A percentile compares a stretch with the other conserved stretches of the same genome.
Evolutionary conservation across 2,113 vertebrate genomes (phyloP).

Genomic region (Scolopax mira): DNA sequence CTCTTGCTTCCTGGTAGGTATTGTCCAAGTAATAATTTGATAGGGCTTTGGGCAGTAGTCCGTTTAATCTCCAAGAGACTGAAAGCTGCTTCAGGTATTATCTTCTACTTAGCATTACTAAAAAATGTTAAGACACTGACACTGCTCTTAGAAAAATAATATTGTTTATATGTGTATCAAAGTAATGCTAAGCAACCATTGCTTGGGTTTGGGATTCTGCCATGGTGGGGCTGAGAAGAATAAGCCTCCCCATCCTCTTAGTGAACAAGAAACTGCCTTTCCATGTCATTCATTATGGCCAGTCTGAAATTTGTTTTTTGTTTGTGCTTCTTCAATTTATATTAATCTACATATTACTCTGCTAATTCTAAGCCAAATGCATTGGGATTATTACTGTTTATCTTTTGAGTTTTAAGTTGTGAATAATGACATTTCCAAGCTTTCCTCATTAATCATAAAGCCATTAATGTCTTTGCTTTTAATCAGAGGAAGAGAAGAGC

Average conservation of each 20-base stretch:
- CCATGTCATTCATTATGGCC: not conserved
- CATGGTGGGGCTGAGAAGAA: not conserved
- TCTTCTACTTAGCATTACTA: not conserved
- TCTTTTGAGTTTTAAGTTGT: not conserved
- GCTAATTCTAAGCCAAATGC: not conserved
- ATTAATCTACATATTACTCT: not conserved
- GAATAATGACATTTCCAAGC: not conserved
- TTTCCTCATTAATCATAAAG: not conserved
- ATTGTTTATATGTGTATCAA: fast-evolving
- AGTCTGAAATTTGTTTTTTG: not conserved
- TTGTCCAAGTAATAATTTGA: not conserved
- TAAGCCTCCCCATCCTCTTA: fast-evolving
- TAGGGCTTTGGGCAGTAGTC: not conserved
- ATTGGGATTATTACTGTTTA: not conserved
- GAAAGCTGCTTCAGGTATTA: not conserved
- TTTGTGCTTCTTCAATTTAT: not conserved
- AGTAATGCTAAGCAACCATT: not conserved
- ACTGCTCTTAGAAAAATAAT: not conserved
- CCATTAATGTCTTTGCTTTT: not conserved
- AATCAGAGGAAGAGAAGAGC: not conserved
- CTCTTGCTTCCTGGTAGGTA: not conserved
- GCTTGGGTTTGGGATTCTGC: not conserved
- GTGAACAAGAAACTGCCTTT: not conserved
- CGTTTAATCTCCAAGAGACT: not conserved
- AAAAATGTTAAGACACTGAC: not conserved